Conservation (phyloP, 2,797 vertebrate genomes). For the Gallinago stenura region DNA sequence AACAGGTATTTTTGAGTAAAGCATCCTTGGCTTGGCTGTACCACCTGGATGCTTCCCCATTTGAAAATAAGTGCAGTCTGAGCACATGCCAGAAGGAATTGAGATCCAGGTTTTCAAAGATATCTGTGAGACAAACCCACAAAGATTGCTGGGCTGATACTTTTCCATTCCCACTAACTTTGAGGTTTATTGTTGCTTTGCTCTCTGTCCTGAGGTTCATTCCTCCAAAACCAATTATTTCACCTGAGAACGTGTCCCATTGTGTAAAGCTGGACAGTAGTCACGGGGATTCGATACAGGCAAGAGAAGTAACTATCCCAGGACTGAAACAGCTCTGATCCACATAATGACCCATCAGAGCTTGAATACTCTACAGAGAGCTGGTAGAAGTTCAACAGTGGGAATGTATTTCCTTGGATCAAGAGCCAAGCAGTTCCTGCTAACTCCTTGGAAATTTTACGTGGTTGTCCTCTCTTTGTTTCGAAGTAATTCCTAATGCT, state of each 20-base stretch:
- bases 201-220: not conserved
- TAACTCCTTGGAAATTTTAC: not conserved
- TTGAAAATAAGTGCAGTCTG: not conserved
- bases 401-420: not conserved
- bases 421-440: not conserved
- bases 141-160: not conserved
- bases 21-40: not conserved
- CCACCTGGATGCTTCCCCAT: not conserved
- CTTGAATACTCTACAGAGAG: not conserved
- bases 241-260: not conserved
- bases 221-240: not conserved
- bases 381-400: not conserved
- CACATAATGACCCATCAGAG: not conserved
- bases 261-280: not conserved
- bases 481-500: not conserved
- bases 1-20: not conserved
- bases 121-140: not conserved
- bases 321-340: not conserved
- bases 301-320: not conserved
- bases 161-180: not conserved
- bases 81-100: not conserved
- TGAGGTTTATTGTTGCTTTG: not conserved
- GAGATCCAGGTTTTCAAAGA: not conserved
- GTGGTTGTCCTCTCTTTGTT: not conserved
- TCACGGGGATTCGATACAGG: not conserved